A percentile compares a stretch with the other conserved stretches of the same genome.
phyloP scores from a whole-genome alignment of 2,888 invertebrate genomes.

The Acrocyrtus sp. region DNA sequence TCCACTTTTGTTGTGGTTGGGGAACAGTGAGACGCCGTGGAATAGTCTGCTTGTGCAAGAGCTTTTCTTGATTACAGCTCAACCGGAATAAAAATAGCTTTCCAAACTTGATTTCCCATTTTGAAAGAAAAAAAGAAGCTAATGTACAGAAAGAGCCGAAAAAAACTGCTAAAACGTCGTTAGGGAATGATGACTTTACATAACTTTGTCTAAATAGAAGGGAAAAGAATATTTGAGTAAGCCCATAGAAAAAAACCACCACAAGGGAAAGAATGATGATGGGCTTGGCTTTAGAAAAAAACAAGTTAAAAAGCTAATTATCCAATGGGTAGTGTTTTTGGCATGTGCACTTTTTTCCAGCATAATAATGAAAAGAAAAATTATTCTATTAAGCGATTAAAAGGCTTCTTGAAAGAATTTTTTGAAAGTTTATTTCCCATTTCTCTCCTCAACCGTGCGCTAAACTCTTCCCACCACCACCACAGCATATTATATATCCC shows the following conservation, averaged over 20 bases:
- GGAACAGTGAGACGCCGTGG: too few species aligned
- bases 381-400: conserved; percentile 64
- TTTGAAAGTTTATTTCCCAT: conserved; percentile 6
- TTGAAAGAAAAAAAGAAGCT: too few species aligned
- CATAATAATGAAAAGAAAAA: conserved; percentile 58
- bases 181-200: conserved; percentile 40
- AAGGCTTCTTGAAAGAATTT: conserved; percentile 12
- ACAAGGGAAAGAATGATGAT: background rate
- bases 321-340: conserved; percentile 63
- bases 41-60: too few species aligned
- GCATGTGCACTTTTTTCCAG: conserved; percentile 62
- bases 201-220: background rate
- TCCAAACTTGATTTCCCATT: too few species aligned
- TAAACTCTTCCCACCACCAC: too few species aligned
- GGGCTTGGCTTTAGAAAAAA: too few species aligned
- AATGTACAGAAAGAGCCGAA: too few species aligned
- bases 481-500: conserved; percentile 3
- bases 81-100: too few species aligned
- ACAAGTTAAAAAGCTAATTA: conserved; percentile 61
- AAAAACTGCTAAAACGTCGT: conserved; percentile 33
- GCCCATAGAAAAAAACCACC: conserved; percentile 28
- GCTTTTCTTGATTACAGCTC: too few species aligned
- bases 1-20: too few species aligned
- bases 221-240: conserved; percentile 6
- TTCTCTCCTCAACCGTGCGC: conserved; percentile 14